Evolutionary conservation across 1,140 invertebrate species (phyloP), one percentile per base, ranked within the genome.

Genomic region (Parapsyche elsis): DNA sequence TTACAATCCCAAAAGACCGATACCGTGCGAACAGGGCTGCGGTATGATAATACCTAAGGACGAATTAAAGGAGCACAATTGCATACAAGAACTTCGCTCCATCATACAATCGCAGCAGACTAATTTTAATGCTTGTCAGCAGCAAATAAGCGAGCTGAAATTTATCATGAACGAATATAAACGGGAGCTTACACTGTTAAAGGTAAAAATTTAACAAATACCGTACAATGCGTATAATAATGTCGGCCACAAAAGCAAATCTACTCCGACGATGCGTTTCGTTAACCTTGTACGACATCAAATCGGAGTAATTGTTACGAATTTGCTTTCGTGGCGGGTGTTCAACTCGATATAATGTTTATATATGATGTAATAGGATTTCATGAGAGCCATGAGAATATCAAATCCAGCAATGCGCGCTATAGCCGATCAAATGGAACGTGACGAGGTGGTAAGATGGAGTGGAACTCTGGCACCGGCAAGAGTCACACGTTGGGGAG

Each of bases 21-120:
- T 97, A 81, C 93, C 94, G 24, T 99, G 97, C 88, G 96, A 98
- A 84, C 93, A 95, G 85, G 97, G 97, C 5, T 99, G 97, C 87
- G 96, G 96, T 53, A 90, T 98, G 23, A 93, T 98, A 73, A 95
- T 98, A 84, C 97, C 97, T 24, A 98, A 98, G 89, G 97, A 98
- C 89, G 96, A 98, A 87, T 86, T 98, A 0, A 95, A 95, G 86
- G 95, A 97, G 84, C 97, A 99, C 85, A 98, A 98, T 85, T 99
- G 97, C 87, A 94, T 98, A 5, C 90, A 94, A 81, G 96, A 98
- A 87, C 87, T 99, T 0, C 90, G 96, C 74, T 91, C 92, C 9
- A 86, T 97, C n/a, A 94, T 98, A 75, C 92, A 95, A 67, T 93
- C 93, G 24, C 95, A 98, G 85, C 94, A 97, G 81, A 93, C 94